phyloP scores from a whole-genome alignment of 2,113 vertebrate genomes.

The Puma concolor region DNA sequence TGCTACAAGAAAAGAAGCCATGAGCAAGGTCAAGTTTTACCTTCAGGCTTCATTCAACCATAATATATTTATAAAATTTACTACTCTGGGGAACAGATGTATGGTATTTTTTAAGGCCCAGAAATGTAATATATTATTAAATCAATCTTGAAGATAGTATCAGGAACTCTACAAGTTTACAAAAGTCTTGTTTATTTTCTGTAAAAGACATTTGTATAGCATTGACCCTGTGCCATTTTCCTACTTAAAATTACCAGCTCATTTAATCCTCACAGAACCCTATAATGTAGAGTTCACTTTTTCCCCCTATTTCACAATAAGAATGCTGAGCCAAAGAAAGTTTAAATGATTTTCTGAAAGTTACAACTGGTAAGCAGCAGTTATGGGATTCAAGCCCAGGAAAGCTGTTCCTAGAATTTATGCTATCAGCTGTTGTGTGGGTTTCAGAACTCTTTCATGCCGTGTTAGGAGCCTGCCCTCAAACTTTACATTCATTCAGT shows the following conservation, averaged over 20 bases:
- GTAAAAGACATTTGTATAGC: background rate
- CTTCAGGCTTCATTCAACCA: background rate
- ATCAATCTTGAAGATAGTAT: background rate
- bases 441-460: background rate
- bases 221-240: background rate
- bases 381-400: background rate
- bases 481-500: background rate
- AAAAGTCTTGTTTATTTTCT: conserved; percentile 3
- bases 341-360: background rate
- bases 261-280: background rate
- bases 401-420: background rate
- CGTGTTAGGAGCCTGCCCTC: background rate
- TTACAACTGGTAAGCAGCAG: background rate
- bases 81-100: background rate
- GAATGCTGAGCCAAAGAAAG: background rate
- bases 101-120: background rate
- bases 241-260: background rate
- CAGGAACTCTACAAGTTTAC: background rate
- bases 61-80: conserved; percentile 13
- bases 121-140: background rate
- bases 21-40: background rate
- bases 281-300: background rate
- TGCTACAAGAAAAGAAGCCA: background rate
- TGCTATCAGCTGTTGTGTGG: fast-evolving
- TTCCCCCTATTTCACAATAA: background rate